Conservation (phyloP, 2,888 invertebrate species). For the Parapristionchus giblindavisi region DNA sequence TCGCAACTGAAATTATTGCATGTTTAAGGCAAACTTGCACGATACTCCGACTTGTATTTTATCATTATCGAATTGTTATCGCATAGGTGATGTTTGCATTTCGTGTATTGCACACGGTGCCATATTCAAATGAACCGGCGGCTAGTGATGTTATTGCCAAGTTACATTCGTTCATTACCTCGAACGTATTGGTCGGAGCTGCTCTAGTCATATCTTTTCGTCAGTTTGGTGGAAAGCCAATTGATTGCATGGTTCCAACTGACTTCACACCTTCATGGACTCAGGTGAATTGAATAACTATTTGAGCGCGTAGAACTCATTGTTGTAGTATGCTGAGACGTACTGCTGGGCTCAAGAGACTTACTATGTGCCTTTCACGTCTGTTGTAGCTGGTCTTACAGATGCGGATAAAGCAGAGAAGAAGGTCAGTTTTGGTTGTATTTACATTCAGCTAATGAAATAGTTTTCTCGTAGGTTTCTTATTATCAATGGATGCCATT, state of each 20-base stretch:
- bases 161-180: slow-evolving; percentile 65
- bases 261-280: slow-evolving; percentile 59
- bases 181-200: slow-evolving; percentile 64
- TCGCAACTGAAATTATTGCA: too few species aligned
- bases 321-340: slow-evolving; percentile 62
- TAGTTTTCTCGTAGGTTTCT: slow-evolving; percentile 43
- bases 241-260: slow-evolving; percentile 64
- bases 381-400: slow-evolving; percentile 39
- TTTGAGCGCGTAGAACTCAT: background rate
- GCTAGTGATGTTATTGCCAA: slow-evolving; percentile 65
- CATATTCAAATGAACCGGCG: slow-evolving; percentile 62
- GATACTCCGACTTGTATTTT: too few species aligned
- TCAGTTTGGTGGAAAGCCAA: slow-evolving; percentile 67
- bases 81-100: slow-evolving; percentile 64
- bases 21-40: too few species aligned
- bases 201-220: slow-evolving; percentile 67
- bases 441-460: too few species aligned
- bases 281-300: slow-evolving; percentile 40
- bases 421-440: too few species aligned
- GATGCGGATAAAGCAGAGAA: slow-evolving; percentile 40
- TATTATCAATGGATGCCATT: slow-evolving; percentile 66
- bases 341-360: slow-evolving; percentile 67
- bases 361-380: slow-evolving; percentile 63
- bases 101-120: slow-evolving; percentile 66
- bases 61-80: too few species aligned